Base-by-base conservation (phyloP, 2,888 invertebrate species). In the Aporophyla nigra region DNA sequence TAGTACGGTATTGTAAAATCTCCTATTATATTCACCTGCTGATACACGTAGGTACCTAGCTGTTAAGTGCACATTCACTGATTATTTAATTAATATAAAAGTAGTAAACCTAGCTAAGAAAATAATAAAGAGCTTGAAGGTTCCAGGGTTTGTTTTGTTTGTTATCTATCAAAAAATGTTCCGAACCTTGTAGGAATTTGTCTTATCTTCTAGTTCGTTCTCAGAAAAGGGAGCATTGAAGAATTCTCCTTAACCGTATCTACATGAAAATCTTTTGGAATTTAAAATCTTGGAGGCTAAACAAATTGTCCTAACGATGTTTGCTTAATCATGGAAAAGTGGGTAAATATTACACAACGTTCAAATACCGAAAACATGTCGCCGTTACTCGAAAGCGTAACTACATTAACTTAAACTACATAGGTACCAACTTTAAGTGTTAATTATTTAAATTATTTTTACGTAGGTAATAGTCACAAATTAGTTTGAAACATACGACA, bases 311-410 rank as follows among this genome's bases (percentile, higher is more conserved):
- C 66, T 86, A 72, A 85, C 71, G 66, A 74, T 70, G 62, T 71
- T 82, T 71, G 59, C 66, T 24, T 68, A 76, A 58, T 59, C 59
- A 74, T 51, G 67, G 61, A 83, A 86, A 83, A 83, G 74, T 86
- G 27, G 3, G 27, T 66, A 83, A 82, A 85, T 81, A 86, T 86
- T 86, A 71, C 71, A 65, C 68, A 79, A 86, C 56, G 84, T 49
- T 65, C 40, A 78, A 76, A 74, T 66, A 85, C 27, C 9, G 59
- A 67, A 59, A 70, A 59, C 67, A 58, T 85, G 82, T 61, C 56
- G 40, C n/a, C n/a, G 9, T 69, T 80, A 67, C 43, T 81, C 46
- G 82, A 82, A 82, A 85, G 82, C 76, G 27, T 63, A 63, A 51
- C 21, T 27, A 54, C 58, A 59, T n/a, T 59, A 33, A 75, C 24